Evolutionary conservation across 2,797 vertebrate genomes (phyloP).

Genomic region (Eurystomus glaucurus): DNA sequence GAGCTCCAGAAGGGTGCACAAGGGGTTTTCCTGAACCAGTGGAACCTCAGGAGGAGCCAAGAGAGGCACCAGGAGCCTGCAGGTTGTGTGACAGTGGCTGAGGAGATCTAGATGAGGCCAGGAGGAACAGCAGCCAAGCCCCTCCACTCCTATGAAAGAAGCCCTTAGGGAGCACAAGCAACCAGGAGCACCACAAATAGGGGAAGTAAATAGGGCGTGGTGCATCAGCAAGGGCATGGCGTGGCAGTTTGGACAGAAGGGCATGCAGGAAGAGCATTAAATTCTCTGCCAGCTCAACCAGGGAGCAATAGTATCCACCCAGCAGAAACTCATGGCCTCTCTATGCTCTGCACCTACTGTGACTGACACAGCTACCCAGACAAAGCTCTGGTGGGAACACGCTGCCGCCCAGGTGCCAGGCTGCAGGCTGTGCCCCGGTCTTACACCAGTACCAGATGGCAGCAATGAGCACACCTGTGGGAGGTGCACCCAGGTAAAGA

Average conservation of each 20-base stretch:
- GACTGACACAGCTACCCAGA: not conserved
- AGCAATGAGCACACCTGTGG: too few species aligned
- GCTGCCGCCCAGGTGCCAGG: not conserved
- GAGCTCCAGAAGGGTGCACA: not conserved
- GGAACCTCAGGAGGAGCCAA: not conserved
- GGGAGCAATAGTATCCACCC: not conserved
- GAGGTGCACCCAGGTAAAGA: too few species aligned
- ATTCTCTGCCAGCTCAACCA: not conserved
- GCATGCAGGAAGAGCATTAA: not conserved
- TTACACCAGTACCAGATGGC: too few species aligned
- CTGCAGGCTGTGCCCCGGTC: too few species aligned
- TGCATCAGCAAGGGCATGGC: not conserved
- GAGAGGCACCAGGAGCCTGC: rapidly evolving
- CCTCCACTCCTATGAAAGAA: not conserved
- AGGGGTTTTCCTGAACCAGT: rapidly evolving
- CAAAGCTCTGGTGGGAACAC: not conserved
- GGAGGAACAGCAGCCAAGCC: not conserved
- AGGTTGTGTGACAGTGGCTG: not conserved
- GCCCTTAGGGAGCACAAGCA: rapidly evolving
- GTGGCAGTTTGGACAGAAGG: rapidly evolving
- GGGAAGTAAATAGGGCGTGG: too few species aligned
- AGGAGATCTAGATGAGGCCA: too few species aligned
- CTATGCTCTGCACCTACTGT: not conserved
- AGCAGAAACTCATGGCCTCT: not conserved
- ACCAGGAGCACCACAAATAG: too few species aligned